Base-by-base conservation (phyloP, 1,140 invertebrate species). In the Heliconius hermathena region DNA sequence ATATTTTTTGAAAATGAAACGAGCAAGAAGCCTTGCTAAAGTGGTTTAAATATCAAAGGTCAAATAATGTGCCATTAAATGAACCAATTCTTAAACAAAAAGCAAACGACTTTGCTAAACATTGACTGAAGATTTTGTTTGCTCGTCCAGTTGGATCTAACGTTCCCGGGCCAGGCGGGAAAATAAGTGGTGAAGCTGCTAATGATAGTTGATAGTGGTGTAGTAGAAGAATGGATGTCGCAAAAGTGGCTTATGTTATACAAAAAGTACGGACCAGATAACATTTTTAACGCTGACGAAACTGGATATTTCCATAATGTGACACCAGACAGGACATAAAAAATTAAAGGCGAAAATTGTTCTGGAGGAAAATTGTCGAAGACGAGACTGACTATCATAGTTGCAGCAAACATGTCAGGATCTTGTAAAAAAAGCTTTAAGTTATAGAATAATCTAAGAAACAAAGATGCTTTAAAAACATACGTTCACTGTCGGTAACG, bases 271-370 rank as follows among this genome's bases (percentile, higher is more conserved):
- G 60, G 18, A 60, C 78, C 80, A 76, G 83, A 84, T 46, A 76
- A 85, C 18, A 81, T 86, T 70, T 84, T 66, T 78, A 84, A 83
- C 46, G 86, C 84, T 57, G 83, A 87, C 49, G 84, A 84, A 81
- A 85, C 85, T 4, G 80, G 79, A 77, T 33, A 83, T 46, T 87
- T 86, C 86, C 84, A 85, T 54, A 85, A 85, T 81, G 71, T 89
- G 38, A 86, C 81, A 49, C 82, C 87, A 74, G 78, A 81, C 52
- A 81, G 49, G 54, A 85, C 84, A 86, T 81, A 94, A 92, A 33
- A 87, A 77, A 86, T 84, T 60, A 83, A 84, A 86, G 83, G 81
- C 20, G 82, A 81, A 41, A 75, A 84, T 70, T 86, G 79, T 54
- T 49, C 18, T 8, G 78, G 76, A 66, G 84, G 78, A 81, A 95